Conservation (phyloP, 2,888 invertebrate species). For the Orchesella flavescens region DNA sequence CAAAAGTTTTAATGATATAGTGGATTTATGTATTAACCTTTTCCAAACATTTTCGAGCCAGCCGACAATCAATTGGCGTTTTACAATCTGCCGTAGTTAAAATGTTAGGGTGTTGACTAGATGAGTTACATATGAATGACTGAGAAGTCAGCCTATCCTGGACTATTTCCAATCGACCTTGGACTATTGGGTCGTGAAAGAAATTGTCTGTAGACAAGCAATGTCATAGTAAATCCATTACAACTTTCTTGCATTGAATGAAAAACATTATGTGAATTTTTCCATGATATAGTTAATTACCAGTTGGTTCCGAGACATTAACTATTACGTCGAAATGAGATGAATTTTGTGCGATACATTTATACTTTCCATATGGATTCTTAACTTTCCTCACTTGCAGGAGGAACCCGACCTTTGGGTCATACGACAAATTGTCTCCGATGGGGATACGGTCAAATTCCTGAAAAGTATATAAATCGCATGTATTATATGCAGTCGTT, state of each 20-base stretch:
- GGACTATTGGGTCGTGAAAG: constrained; percentile 56
- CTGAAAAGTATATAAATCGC: constrained; percentile 25
- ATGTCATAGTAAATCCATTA: too few relatives aligned
- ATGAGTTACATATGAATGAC: constrained; percentile 56
- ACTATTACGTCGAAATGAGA: constrained; percentile 60
- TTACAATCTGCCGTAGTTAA: constrained; percentile 46
- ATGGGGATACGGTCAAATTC: constrained; percentile 47
- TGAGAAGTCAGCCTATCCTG: constrained; percentile 41
- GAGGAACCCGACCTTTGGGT: constrained; percentile 63
- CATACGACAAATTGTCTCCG: constrained; percentile 58
- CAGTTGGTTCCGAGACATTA: constrained; percentile 47
- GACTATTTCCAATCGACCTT: constrained; percentile 50
- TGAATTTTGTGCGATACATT: constrained; percentile 64
- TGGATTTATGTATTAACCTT: constrained; percentile 16
- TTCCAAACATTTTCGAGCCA: constrained; percentile 55
- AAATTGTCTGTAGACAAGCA: constrained; percentile 35
- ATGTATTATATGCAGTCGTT: not conserved
- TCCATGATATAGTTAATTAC: constrained; percentile 27
- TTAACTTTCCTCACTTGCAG: constrained; percentile 56
- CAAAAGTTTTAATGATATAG: not conserved
- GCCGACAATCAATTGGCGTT: constrained; percentile 49
- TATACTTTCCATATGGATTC: constrained; percentile 67
- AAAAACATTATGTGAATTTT: too few relatives aligned
- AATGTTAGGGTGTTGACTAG: constrained; percentile 48
- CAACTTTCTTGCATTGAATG: too few relatives aligned